A percentile compares a stretch with the other conserved stretches of the same genome.
phyloP scores from a whole-genome alignment of 2,797 vertebrate genomes.

The Pagetopsis macropterus region DNA sequence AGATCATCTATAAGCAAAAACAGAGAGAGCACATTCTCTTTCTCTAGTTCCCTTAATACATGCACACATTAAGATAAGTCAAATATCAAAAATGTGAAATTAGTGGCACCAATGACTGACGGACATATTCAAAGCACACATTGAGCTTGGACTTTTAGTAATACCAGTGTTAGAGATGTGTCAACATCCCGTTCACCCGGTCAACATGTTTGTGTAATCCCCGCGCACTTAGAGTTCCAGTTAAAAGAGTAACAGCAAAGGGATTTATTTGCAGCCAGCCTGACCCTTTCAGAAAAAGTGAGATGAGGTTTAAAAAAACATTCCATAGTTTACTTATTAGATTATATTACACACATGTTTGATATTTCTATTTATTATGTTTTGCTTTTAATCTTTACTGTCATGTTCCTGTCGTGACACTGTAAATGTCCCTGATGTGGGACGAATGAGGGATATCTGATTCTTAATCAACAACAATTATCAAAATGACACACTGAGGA shows the following conservation, averaged over 20 bases:
- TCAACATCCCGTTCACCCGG: slow-evolving; percentile 39
- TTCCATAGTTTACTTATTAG: too few relatives aligned
- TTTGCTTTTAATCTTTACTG: too few relatives aligned
- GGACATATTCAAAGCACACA: slow-evolving; percentile 41
- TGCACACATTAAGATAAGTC: not conserved
- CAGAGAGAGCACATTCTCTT: slow-evolving; percentile 56
- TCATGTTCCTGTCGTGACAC: too few relatives aligned
- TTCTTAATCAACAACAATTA: not conserved
- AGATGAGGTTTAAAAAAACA: not conserved
- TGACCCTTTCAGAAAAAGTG: slow-evolving; percentile 40
- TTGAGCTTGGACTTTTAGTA: slow-evolving; percentile 54
- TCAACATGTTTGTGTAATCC: slow-evolving; percentile 54
- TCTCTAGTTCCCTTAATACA: slow-evolving; percentile 8
- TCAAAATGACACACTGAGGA: slow-evolving; percentile 1
- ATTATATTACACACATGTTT: too few relatives aligned
- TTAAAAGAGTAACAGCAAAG: slow-evolving; percentile 56
- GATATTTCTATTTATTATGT: too few relatives aligned
- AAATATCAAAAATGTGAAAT: slow-evolving; percentile 30
- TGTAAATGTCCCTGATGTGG: too few relatives aligned
- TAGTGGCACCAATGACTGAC: slow-evolving; percentile 35
- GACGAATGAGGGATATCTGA: too few relatives aligned
- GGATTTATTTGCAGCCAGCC: slow-evolving; percentile 55
- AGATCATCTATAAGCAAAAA: slow-evolving; percentile 56
- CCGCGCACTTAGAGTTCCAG: slow-evolving; percentile 32
- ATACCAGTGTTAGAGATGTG: slow-evolving; percentile 47